These are phyloP conservation scores for Ptiloglossa arizonensis DNA, from an alignment of 1,140 invertebrate species.

Conservation along the genomic window DNA sequence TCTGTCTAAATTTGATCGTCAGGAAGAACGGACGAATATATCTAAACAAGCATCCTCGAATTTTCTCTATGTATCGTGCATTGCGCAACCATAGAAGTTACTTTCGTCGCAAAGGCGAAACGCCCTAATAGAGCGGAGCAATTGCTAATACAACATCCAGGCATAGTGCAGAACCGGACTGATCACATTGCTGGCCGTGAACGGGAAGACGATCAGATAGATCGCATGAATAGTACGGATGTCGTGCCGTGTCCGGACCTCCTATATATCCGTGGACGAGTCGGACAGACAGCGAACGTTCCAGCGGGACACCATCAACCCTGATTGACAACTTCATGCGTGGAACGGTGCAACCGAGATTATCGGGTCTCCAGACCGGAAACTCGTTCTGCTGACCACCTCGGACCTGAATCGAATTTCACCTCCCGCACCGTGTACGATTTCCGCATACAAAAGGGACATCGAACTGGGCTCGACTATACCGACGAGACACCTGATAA, in stretches of 20 bases:
- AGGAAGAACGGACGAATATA: background rate
- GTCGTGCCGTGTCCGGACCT: constrained; percentile 64
- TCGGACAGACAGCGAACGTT: constrained; percentile 65
- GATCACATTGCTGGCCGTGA: constrained; percentile 53
- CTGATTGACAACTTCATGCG: constrained; percentile 69
- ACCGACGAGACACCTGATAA: constrained; percentile 52
- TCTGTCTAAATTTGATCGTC: no score
- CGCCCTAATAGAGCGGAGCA: constrained; percentile 47
- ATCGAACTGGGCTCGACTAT: constrained; percentile 49
- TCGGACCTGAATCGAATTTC: constrained; percentile 64
- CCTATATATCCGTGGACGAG: constrained; percentile 66
- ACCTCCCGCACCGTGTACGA: constrained; percentile 60
- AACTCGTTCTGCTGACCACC: constrained; percentile 69
- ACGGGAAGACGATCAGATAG: constrained; percentile 68
- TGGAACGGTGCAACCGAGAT: constrained; percentile 64
- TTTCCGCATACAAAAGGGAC: constrained; percentile 67
- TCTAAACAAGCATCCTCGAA: constrained; percentile 2
- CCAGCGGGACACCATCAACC: constrained; percentile 66
- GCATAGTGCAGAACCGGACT: constrained; percentile 18
- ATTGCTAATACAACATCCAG: constrained; percentile 52
- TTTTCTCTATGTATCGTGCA: constrained; percentile 25
- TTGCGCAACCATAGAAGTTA: constrained; percentile 9
- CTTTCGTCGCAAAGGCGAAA: constrained; percentile 27
- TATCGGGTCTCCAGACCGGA: constrained; percentile 67
- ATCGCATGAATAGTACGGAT: constrained; percentile 68